phyloP scores from a whole-genome alignment of 2,888 invertebrate species.

The Nematopogon swammerdamellus region DNA sequence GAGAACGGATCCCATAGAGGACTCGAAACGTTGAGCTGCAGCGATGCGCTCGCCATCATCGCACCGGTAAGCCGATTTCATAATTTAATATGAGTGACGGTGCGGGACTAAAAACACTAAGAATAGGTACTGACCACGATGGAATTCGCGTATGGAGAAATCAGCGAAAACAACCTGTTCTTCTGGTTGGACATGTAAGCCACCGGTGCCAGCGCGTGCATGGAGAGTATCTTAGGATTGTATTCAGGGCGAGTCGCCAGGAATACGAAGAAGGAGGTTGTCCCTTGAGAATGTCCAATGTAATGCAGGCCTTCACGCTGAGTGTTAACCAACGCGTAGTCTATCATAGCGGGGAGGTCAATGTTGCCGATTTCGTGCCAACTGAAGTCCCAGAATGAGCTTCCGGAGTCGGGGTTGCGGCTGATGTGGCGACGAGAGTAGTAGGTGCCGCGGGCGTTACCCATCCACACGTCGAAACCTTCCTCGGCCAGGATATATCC shows the following conservation, averaged over 20 bases:
- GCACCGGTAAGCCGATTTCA: too few species aligned
- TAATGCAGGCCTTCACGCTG: conserved; percentile 59
- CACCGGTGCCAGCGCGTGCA: conserved; percentile 61
- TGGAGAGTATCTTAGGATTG: conserved; percentile 54
- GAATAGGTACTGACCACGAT: too few species aligned
- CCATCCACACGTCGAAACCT: conserved; percentile 81
- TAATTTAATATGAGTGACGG: too few species aligned
- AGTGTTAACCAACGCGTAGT: conserved; percentile 58
- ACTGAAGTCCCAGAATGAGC: conserved; percentile 54
- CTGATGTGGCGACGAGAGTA: conserved; percentile 68
- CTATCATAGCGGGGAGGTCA: conserved; percentile 75
- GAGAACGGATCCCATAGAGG: too few species aligned
- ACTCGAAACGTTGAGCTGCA: too few species aligned
- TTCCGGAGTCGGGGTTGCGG: conserved; percentile 24
- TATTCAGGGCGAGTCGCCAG: conserved; percentile 54
- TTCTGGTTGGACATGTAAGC: conserved; percentile 47
- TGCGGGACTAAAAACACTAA: too few species aligned
- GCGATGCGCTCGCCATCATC: too few species aligned
- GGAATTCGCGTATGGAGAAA: conserved; percentile 40
- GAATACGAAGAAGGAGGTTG: conserved; percentile 61
- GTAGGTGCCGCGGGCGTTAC: conserved; percentile 78
- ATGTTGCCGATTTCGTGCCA: conserved; percentile 75
- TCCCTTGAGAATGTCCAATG: conserved; percentile 71
- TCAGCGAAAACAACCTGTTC: conserved; percentile 43
- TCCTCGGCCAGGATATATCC: conserved; percentile 66